A percentile compares a stretch with the other conserved stretches of the same genome.
Conservation (phyloP, 2,888 invertebrate species). For the Polydesmus complanatus region DNA sequence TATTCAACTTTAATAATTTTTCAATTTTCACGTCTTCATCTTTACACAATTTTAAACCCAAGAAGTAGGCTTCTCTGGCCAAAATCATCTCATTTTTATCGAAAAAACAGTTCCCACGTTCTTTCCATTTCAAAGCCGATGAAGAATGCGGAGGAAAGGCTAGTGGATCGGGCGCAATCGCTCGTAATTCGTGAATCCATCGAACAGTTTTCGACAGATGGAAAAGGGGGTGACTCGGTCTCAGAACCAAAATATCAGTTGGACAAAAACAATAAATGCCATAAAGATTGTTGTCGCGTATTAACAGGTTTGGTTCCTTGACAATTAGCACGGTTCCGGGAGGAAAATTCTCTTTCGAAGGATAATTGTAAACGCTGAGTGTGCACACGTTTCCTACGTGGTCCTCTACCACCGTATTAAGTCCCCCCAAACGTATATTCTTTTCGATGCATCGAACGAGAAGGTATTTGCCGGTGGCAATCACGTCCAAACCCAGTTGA, state of each 20-base stretch:
- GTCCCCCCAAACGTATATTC: not conserved
- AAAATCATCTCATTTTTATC: not conserved
- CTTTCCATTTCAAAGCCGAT: not conserved
- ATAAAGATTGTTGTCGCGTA: no score
- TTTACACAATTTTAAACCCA: not conserved
- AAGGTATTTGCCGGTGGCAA: not conserved
- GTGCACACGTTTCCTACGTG: not conserved
- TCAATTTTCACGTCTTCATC: not conserved
- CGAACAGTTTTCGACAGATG: not conserved
- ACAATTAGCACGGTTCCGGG: not conserved
- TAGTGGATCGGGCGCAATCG: not conserved
- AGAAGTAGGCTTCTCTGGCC: not conserved
- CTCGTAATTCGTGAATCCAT: not conserved
- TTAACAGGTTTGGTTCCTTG: not conserved
- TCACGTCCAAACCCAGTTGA: not conserved
- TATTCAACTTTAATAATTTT: not conserved
- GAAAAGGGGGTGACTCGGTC: not conserved
- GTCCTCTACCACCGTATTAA: slow-evolving; percentile 2
- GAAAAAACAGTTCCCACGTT: not conserved
- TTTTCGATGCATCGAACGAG: slow-evolving; percentile 1
- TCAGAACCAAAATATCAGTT: not conserved
- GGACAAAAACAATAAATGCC: slow-evolving; percentile 1
- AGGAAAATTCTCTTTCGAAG: not conserved
- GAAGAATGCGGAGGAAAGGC: not conserved
- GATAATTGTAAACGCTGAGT: not conserved